Base-by-base conservation (phyloP, 2,797 vertebrate species). In the Caiman crocodilus region DNA sequence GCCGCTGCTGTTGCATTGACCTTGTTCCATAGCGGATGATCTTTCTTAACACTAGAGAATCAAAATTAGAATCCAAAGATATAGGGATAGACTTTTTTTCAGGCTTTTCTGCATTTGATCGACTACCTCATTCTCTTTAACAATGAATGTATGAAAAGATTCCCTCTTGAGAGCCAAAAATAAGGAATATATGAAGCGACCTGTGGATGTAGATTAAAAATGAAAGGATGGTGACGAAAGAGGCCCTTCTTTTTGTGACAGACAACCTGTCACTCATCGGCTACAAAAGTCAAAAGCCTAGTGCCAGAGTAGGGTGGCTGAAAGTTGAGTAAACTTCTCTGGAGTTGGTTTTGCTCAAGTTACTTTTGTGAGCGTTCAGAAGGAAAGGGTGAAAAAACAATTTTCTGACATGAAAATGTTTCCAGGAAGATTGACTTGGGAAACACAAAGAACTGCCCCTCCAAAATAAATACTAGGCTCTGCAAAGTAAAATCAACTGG, bases 51-150 rank as follows among this genome's bases (percentile, higher is more conserved):
- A 96, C 92, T 81, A 96, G 59, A 14, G 64, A 96, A 97, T 96
- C 92, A 94, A 95, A 97, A 97, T 96, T 96, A 96, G 94, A 97
- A 95, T 96, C 92, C 94, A 94, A 96, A 97, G 94, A 95, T 96
- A 95, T 95, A 93, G 92, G 94, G 78, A 95, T 97, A 91, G 94
- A 96, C 94, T 96, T 97, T 96, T 91, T 85, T 88, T 0, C 1
- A 58, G 74, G 57, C 20, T 73, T 76, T 88, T 74, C 23, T 56
- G 17, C 63, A 57, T 91, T 90, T 93, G 79, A 89, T 71, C 16
- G 82, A 71, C 76, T 79, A 63, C 42, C 71, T 95, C 18, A 61
- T 90, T 91, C 73, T 87, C 42, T 86, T 94, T 93, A 92, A 94
- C 1, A 6, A 90, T 82, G 76, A 76, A 67, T 78, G 6, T 74